Evolutionary conservation across 2,113 vertebrate genomes (phyloP).

Genomic region (Urocitellus parryii): DNA sequence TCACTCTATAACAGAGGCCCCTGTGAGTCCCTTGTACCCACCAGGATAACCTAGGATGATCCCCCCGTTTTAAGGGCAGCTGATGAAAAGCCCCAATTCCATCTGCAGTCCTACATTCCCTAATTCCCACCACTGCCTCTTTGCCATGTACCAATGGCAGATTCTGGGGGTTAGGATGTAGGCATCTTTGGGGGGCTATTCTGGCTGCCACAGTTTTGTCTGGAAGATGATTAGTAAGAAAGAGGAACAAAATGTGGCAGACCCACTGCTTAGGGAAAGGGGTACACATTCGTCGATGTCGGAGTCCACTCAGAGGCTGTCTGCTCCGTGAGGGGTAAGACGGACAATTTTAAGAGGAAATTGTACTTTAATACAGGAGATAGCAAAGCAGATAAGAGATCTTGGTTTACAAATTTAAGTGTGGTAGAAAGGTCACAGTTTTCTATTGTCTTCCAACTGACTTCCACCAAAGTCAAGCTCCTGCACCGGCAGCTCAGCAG

Average conservation of each 20-base stretch:
- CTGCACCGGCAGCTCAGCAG: not conserved
- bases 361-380: rapidly evolving
- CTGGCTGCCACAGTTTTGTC: not conserved
- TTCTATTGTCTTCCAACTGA: not conserved
- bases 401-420: not conserved
- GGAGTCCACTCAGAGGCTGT: not conserved
- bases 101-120: not conserved
- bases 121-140: too few species aligned
- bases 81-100: not conserved
- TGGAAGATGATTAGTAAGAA: not conserved
- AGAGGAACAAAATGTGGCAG: not conserved
- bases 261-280: not conserved
- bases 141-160: too few species aligned
- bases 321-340: not conserved
- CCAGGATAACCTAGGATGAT: not conserved
- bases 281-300: too few species aligned
- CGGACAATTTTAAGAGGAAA: not conserved
- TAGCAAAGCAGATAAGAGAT: not conserved
- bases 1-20: not conserved
- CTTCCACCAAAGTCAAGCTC: not conserved
- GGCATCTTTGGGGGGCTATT: not conserved
- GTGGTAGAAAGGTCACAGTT: not conserved
- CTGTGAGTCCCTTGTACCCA: not conserved
- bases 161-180: not conserved
- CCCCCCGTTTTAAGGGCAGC: not conserved